phyloP scores from a whole-genome alignment of 2,888 invertebrate species.

The Odontothrips loti region DNA sequence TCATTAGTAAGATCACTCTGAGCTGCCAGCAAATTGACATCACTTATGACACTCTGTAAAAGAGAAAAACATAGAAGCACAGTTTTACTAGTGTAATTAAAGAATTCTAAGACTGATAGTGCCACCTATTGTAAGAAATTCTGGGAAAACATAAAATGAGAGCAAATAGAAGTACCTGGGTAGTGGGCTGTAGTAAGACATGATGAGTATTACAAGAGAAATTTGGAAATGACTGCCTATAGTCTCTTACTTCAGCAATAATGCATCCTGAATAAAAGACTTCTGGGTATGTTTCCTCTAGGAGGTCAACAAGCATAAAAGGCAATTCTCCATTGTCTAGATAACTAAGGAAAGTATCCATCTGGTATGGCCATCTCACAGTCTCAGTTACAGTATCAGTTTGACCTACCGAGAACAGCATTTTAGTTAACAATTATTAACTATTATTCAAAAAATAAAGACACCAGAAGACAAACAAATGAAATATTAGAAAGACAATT shows the following conservation, averaged over 20 bases:
- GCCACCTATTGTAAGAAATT: background rate
- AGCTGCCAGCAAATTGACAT: conserved; percentile 55
- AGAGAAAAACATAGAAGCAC: conserved; percentile 38
- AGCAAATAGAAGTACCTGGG: conserved; percentile 58
- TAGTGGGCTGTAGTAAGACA: conserved; percentile 80
- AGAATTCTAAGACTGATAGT: background rate
- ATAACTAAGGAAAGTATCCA: conserved; percentile 79
- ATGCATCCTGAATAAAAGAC: conserved; percentile 89
- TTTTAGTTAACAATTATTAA: no score
- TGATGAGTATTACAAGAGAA: conserved; percentile 77
- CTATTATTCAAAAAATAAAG: conserved; percentile 32
- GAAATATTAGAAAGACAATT: conserved; percentile 9
- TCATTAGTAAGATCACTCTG: conserved; percentile 58
- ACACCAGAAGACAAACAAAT: conserved; percentile 33
- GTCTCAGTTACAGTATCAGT: conserved; percentile 61
- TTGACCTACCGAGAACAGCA: background rate
- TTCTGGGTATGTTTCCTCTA: conserved; percentile 77
- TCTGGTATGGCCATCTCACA: conserved; percentile 81
- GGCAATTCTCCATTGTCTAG: conserved; percentile 90
- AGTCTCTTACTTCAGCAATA: conserved; percentile 85
- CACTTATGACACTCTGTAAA: conserved; percentile 59
- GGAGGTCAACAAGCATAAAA: conserved; percentile 74
- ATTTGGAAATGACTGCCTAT: conserved; percentile 72
- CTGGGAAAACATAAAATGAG: conserved; percentile 35
- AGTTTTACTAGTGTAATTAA: background rate